Conservation (phyloP, 2,113 vertebrate species). For the Crotophaga sulcirostris region DNA sequence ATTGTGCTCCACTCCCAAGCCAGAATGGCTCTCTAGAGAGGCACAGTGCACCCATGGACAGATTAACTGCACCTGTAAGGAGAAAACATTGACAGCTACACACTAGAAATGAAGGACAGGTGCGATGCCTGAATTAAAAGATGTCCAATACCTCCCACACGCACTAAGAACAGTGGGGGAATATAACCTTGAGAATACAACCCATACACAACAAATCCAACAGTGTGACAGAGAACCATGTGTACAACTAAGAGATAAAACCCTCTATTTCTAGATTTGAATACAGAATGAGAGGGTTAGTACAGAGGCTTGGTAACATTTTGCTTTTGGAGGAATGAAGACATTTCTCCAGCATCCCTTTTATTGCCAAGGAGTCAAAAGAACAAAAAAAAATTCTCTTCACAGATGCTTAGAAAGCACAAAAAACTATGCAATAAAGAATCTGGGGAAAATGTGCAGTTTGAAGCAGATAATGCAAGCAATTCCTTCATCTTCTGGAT, state of each 20-base stretch:
- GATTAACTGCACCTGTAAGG: not conserved
- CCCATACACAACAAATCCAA: not conserved
- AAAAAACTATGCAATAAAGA: not conserved
- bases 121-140: not conserved
- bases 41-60: rapidly evolving
- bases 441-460: not conserved
- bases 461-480: not conserved
- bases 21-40: not conserved
- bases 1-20: not conserved
- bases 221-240: rapidly evolving
- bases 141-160: not conserved
- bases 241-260: not conserved
- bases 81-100: not conserved
- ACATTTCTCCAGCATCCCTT: not conserved
- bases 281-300: not conserved
- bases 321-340: not conserved
- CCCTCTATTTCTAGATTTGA: not conserved
- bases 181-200: not conserved
- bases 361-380: not conserved
- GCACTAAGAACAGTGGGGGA: not conserved
- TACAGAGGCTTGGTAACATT: not conserved
- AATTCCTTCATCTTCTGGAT: not conserved
- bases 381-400: not conserved
- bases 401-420: not conserved
- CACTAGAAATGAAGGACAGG: not conserved